phyloP scores from a whole-genome alignment of 1,140 invertebrate species.

The Drosophila setifemur region DNA sequence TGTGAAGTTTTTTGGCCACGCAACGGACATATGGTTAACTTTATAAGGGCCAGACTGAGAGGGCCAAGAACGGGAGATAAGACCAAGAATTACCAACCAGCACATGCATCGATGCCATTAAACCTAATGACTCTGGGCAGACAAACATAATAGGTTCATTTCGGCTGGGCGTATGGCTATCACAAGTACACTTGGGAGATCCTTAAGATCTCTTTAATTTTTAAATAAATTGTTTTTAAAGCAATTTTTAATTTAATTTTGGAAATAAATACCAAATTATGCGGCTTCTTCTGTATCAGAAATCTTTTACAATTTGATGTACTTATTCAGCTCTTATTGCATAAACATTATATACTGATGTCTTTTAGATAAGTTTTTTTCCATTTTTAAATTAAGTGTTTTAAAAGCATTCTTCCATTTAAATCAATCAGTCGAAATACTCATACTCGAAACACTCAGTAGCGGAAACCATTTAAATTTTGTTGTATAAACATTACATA shows the following conservation, averaged over 20 bases:
- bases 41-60: slow-evolving; percentile 3
- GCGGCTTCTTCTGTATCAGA: not conserved
- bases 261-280: not conserved
- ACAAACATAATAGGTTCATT: slow-evolving; percentile 42
- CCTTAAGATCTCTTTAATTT: no score
- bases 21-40: slow-evolving; percentile 30
- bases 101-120: slow-evolving; percentile 25
- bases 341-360: no score
- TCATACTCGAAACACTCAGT: no score
- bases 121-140: slow-evolving; percentile 40
- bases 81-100: slow-evolving; percentile 2
- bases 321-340: no score
- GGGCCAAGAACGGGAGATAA: slow-evolving; percentile 6
- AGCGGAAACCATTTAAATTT: no score
- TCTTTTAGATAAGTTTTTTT: no score
- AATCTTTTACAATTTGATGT: no score
- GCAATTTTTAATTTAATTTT: not conserved
- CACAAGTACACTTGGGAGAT: no score
- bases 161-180: not conserved
- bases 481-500: no score
- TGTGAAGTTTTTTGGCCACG: slow-evolving; percentile 28
- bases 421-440: no score
- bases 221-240: not conserved
- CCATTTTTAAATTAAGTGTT: no score
- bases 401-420: no score